These are phyloP conservation scores for Drosophila pruinosa DNA, from an alignment of 1,140 invertebrate species.

Conservation along the genomic window DNA sequence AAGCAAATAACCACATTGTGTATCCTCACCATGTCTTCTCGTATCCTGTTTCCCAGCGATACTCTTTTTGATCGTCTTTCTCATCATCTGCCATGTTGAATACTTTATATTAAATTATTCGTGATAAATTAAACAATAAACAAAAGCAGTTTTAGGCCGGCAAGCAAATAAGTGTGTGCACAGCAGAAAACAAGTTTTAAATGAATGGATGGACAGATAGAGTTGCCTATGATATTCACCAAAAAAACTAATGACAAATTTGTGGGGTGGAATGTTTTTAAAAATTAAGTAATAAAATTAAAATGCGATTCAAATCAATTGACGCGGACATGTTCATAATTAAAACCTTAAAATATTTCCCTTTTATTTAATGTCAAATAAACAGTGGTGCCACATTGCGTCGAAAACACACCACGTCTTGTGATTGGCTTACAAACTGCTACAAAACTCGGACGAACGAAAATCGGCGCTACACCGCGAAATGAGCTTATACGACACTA, in stretches of 20 bases:
- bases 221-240: background rate
- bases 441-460: constrained; percentile 66
- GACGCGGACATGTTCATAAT: background rate
- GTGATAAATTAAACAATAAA: background rate
- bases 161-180: constrained; percentile 38
- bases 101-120: background rate
- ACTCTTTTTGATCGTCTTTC: constrained; percentile 95
- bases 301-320: background rate
- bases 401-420: constrained; percentile 35
- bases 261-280: background rate
- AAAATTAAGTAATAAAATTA: background rate
- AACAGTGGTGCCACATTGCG: constrained; percentile 49
- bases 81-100: constrained; percentile 85
- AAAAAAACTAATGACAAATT: background rate
- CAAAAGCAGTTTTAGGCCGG: constrained; percentile 4
- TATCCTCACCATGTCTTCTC: constrained; percentile 95
- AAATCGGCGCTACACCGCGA: constrained; percentile 55
- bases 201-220: constrained; percentile 4
- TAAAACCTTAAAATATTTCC: background rate
- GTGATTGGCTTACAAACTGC: constrained; percentile 68
- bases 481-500: constrained; percentile 27
- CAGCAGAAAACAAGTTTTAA: constrained; percentile 1
- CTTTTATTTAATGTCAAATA: background rate
- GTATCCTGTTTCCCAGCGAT: constrained; percentile 98
- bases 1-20: background rate